Evolutionary conservation across 2,113 vertebrate species (phyloP).

Genomic region (Pseudopodoces humilis): DNA sequence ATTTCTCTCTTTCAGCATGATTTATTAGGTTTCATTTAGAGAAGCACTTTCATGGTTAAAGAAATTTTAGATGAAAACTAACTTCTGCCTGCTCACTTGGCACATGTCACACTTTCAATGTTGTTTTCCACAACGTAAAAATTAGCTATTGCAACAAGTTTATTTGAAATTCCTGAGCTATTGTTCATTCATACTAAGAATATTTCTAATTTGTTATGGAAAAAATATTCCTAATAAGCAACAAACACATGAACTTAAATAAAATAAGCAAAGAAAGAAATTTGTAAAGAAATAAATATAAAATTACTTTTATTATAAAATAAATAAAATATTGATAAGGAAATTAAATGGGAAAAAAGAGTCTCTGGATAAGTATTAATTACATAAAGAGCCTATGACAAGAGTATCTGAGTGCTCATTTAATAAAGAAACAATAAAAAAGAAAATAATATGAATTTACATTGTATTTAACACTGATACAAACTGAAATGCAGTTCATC

Average conservation of each 20-base stretch:
- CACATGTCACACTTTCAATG: rapidly evolving
- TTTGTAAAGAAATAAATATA: not conserved
- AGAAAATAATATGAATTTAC: not conserved
- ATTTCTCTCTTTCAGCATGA: not conserved
- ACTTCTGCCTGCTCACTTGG: not conserved
- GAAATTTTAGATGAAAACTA: not conserved
- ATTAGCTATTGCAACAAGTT: not conserved
- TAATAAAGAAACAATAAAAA: not conserved
- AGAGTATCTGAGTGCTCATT: not conserved
- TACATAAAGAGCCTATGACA: not conserved
- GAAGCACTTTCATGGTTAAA: not conserved
- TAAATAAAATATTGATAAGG: not conserved
- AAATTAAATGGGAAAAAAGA: not conserved
- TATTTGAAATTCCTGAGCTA: not conserved
- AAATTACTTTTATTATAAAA: not conserved
- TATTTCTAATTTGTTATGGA: not conserved
- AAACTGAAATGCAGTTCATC: not conserved
- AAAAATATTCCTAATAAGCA: not conserved
- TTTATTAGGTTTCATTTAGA: not conserved
- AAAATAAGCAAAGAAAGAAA: not conserved
- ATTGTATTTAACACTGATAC: not conserved
- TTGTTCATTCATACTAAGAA: not conserved
- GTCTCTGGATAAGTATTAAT: not conserved
- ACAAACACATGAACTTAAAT: not conserved
- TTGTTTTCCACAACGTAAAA: not conserved